Evolutionary conservation across 2,888 invertebrate genomes (phyloP).

Genomic region (Spatulosminthurus flaviceps): DNA sequence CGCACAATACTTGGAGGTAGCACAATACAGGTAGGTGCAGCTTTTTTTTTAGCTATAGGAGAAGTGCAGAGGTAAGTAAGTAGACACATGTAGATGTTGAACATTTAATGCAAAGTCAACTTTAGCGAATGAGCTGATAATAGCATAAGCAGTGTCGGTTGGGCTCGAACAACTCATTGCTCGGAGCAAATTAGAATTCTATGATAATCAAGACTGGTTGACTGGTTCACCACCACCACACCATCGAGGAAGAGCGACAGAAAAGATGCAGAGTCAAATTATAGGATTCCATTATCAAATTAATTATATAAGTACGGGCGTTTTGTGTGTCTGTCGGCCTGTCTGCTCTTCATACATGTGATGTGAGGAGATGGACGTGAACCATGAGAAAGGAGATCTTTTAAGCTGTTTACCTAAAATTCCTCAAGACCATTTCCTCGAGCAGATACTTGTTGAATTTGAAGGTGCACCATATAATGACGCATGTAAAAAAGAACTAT

Average conservation of each 20-base stretch:
- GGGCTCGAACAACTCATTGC: constrained; percentile 43
- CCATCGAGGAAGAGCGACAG: constrained; percentile 27
- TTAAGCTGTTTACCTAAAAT: constrained; percentile 19
- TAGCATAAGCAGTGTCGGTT: constrained; percentile 43
- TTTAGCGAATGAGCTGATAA: constrained; percentile 48
- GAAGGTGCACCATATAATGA: constrained; percentile 1
- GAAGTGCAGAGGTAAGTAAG: neutral
- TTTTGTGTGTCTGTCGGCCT: constrained; percentile 28
- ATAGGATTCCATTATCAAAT: constrained; percentile 48
- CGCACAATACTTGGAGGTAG: neutral
- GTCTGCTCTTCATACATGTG: constrained; percentile 13
- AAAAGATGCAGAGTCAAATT: constrained; percentile 44
- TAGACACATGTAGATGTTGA: neutral
- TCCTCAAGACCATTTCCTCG: constrained; percentile 12
- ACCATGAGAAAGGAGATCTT: constrained; percentile 25
- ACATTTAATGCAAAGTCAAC: constrained; percentile 31
- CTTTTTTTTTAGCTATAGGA: neutral
- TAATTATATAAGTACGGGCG: constrained; percentile 37
- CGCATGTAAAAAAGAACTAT: neutral
- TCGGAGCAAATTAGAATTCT: constrained; percentile 45
- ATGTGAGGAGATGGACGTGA: constrained; percentile 13
- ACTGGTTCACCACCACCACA: constrained; percentile 32
- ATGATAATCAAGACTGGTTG: constrained; percentile 46
- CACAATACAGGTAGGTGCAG: neutral
- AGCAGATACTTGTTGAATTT: constrained; percentile 5